phyloP scores from a whole-genome alignment of 2,888 invertebrate species.

The Dolomedes plantarius region DNA sequence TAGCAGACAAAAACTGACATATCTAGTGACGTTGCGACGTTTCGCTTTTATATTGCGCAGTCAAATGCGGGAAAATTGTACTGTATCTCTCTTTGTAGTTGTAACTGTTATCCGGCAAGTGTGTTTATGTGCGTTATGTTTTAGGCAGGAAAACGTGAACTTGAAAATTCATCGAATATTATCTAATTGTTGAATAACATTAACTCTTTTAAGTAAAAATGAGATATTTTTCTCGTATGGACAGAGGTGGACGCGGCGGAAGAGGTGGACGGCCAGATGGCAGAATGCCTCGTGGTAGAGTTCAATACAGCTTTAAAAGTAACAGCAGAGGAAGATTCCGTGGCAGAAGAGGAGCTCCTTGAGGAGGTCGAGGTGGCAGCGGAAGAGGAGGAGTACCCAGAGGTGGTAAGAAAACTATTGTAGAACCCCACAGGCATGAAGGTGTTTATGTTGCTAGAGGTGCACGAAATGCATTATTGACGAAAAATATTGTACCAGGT shows the following conservation, averaged over 20 bases:
- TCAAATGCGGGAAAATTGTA: no score
- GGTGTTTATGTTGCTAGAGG: slow-evolving; percentile 97
- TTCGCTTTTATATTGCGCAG: no score
- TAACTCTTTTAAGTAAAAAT: no score
- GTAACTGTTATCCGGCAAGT: no score
- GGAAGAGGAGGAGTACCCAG: slow-evolving; percentile 82
- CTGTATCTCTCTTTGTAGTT: no score
- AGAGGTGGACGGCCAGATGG: slow-evolving; percentile 29
- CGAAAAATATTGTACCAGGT: slow-evolving; percentile 95
- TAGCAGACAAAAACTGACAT: no score
- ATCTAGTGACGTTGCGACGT: no score
- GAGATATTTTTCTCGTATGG: background rate
- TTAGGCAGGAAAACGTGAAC: no score
- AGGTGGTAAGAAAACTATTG: slow-evolving; percentile 93
- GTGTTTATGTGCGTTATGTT: no score
- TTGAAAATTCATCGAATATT: no score
- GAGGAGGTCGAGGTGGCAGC: slow-evolving; percentile 32
- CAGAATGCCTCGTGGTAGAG: slow-evolving; percentile 35
- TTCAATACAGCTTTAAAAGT: slow-evolving; percentile 20
- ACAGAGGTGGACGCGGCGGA: background rate
- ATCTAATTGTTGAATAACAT: no score
- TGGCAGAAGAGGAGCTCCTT: slow-evolving; percentile 34
- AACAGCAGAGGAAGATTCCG: slow-evolving; percentile 26
- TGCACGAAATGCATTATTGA: slow-evolving; percentile 97
- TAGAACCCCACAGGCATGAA: slow-evolving; percentile 96